Conservation (phyloP, 2,888 invertebrate genomes). For the Saturnia japonica region DNA sequence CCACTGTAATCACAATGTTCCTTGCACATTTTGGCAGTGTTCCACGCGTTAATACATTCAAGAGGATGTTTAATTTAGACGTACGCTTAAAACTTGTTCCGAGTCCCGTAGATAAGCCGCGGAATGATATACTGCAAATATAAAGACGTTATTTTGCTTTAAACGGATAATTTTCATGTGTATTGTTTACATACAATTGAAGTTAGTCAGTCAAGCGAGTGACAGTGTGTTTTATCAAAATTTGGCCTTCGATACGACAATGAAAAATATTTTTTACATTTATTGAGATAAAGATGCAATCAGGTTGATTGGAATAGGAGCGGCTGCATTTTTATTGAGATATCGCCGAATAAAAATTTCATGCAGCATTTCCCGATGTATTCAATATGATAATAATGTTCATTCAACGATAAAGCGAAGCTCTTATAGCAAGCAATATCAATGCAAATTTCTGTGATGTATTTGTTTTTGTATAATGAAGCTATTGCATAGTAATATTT, state of each 20-base stretch:
- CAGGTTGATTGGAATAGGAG: constrained; percentile 25
- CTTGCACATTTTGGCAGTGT: constrained; percentile 50
- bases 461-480: constrained; percentile 16
- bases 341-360: constrained; percentile 36
- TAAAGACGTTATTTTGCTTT: constrained; percentile 55
- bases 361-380: constrained; percentile 38
- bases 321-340: constrained; percentile 36
- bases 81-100: constrained; percentile 39
- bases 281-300: constrained; percentile 31
- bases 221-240: constrained; percentile 37
- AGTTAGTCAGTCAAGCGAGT: constrained; percentile 31
- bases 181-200: neutral
- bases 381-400: constrained; percentile 40
- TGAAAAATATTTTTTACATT: constrained; percentile 30
- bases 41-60: constrained; percentile 50
- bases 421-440: constrained; percentile 25
- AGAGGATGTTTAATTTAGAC: constrained; percentile 48
- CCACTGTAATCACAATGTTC: constrained; percentile 33
- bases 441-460: constrained; percentile 27
- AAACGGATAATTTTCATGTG: constrained; percentile 57
- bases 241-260: constrained; percentile 57
- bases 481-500: constrained; percentile 2
- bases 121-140: constrained; percentile 39
- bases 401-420: constrained; percentile 31
- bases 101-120: constrained; percentile 38